Evolutionary conservation across 2,888 invertebrate species (phyloP).

Genomic region (Cataglyphis rosenhaueri): DNA sequence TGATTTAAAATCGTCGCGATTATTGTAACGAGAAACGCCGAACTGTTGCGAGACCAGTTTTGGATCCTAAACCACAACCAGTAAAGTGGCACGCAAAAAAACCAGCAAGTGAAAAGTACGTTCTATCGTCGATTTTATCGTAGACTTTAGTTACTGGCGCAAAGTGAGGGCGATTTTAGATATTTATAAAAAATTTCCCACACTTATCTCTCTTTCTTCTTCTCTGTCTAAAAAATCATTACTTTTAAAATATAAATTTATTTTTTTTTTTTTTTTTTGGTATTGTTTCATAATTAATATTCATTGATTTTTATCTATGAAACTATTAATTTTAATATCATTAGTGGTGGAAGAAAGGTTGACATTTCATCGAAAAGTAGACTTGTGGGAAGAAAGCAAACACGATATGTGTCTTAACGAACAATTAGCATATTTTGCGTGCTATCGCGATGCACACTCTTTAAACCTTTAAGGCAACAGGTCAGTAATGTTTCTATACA

Average conservation of each 20-base stretch:
- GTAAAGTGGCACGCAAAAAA: conserved; percentile 13
- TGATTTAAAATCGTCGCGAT: conserved; percentile 14
- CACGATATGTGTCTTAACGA: background rate
- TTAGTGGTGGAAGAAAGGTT: background rate
- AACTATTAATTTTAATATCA: background rate
- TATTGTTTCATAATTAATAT: background rate
- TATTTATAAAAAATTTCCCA: background rate
- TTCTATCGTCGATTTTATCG: background rate
- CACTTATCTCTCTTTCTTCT: background rate
- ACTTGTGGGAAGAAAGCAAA: conserved; percentile 14
- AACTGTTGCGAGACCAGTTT: conserved; percentile 10
- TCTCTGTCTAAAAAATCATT: background rate
- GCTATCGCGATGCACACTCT: conserved; percentile 56
- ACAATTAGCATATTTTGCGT: conserved; percentile 38
- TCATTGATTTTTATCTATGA: background rate
- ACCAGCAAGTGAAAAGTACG: background rate
- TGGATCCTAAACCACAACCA: background rate
- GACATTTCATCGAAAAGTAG: background rate
- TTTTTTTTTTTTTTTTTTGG: background rate
- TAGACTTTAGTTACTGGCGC: background rate
- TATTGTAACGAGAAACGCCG: background rate
- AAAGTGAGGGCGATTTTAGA: background rate
- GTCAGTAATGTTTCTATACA: conserved; percentile 40
- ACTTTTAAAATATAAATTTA: background rate
- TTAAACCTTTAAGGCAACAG: background rate